These are phyloP conservation scores for Darevskia nairensis DNA, from an alignment of 2,797 vertebrate genomes.

Conservation along the genomic window DNA sequence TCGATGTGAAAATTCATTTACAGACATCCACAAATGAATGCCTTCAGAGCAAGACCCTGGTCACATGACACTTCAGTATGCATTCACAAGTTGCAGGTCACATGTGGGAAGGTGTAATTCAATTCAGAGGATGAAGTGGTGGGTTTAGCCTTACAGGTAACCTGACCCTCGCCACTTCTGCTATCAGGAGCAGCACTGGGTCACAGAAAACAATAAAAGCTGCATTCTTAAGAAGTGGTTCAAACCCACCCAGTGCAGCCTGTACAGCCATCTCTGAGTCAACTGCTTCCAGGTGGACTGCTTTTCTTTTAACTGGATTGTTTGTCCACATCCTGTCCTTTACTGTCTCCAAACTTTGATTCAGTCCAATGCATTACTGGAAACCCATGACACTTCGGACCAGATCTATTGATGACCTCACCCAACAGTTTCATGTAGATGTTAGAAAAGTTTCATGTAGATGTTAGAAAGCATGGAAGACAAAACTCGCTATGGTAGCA, in stretches of 20 bases:
- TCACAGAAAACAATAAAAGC: not conserved
- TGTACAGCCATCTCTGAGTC: too few species aligned
- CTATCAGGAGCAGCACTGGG: not conserved
- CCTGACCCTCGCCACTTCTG: not conserved
- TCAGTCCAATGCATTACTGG: not conserved
- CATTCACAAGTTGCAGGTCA: too few species aligned
- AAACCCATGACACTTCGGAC: not conserved
- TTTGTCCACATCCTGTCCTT: not conserved
- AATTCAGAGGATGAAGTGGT: not conserved
- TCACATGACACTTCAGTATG: too few species aligned
- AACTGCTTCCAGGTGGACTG: not conserved
- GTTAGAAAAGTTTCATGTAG: too few species aligned
- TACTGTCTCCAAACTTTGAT: not conserved
- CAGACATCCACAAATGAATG: too few species aligned
- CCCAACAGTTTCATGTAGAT: too few species aligned
- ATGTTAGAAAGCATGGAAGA: not conserved
- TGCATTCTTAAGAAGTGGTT: not conserved
- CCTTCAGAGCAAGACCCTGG: too few species aligned
- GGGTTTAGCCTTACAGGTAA: not conserved
- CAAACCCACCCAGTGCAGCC: not conserved
- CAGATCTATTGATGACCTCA: not conserved
- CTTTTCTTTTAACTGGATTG: not conserved
- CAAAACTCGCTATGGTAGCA: not conserved
- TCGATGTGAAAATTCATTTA: too few species aligned
- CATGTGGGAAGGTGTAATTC: too few species aligned